These are phyloP conservation scores for Muntiacus muntjak DNA, from an alignment of 2,113 vertebrate genomes.

Conservation along the genomic window DNA sequence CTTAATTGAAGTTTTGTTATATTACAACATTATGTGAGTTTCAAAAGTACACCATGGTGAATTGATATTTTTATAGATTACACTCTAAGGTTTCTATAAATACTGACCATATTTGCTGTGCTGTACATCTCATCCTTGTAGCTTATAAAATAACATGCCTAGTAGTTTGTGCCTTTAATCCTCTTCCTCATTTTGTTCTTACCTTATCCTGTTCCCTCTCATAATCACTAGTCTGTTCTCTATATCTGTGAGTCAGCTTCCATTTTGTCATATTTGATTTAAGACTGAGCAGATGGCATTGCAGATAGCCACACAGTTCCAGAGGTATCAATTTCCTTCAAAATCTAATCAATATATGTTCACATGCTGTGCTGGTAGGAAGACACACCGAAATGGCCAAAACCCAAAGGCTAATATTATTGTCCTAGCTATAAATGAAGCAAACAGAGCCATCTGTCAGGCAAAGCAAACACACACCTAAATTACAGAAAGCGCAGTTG, in stretches of 20 bases:
- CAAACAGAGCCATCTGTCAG: conserved; percentile 96
- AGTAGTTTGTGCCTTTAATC: background rate
- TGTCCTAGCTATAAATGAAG: conserved; percentile 97
- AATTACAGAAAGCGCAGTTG: conserved; percentile 95
- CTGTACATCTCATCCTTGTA: background rate
- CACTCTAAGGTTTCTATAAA: background rate
- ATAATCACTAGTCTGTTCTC: background rate
- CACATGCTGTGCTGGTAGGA: conserved; percentile 94
- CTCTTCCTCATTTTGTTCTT: background rate
- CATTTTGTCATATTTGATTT: background rate
- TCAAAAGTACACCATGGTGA: background rate
- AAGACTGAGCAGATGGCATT: conserved; percentile 86
- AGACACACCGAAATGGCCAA: conserved; percentile 87
- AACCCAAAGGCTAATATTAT: conserved; percentile 98
- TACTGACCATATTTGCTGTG: background rate
- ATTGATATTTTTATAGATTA: background rate
- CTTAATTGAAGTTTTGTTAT: background rate
- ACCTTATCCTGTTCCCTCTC: background rate
- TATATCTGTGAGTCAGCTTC: background rate
- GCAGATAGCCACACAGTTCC: conserved; percentile 89
- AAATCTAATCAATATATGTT: conserved; percentile 90
- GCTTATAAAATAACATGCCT: background rate
- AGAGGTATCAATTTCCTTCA: conserved; percentile 94
- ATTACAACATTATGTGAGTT: background rate
- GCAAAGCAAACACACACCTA: conserved; percentile 93